Conservation (phyloP, 2,797 vertebrate genomes). For the Erethizon dorsatum region DNA sequence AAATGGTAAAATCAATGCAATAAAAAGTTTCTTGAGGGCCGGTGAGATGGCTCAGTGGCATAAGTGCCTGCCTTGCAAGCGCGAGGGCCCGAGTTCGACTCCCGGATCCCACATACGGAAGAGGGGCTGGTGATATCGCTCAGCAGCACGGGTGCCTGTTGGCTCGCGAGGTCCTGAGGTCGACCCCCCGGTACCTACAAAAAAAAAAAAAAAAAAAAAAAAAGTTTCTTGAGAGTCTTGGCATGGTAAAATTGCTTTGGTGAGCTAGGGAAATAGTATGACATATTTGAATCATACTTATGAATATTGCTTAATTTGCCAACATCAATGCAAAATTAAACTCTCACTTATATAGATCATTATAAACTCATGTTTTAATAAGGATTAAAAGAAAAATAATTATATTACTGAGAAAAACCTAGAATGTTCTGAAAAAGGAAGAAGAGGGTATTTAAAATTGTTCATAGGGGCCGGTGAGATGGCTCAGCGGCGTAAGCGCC, state of each 20-base stretch:
- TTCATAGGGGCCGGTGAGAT: too few relatives aligned
- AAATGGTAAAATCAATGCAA: not conserved
- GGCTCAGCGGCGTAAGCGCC: too few relatives aligned
- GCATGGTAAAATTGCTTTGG: not conserved
- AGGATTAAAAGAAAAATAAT: not conserved
- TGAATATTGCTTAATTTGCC: not conserved
- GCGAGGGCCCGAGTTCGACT: too few relatives aligned
- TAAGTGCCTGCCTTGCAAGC: too few relatives aligned
- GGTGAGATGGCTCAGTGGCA: too few relatives aligned
- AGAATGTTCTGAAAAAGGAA: not conserved
- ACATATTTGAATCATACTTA: not conserved
- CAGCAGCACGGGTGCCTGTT: too few relatives aligned
- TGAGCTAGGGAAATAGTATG: not conserved
- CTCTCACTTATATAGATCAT: not conserved
- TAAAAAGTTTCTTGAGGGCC: not conserved
- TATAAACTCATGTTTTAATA: constrained; percentile 9
- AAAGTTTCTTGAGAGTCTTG: not conserved
- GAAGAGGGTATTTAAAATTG: not conserved
- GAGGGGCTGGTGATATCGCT: too few relatives aligned
- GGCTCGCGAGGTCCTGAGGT: too few relatives aligned
- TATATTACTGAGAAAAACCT: not conserved
- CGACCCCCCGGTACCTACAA: too few relatives aligned
- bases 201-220: too few relatives aligned
- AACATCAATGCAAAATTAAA: not conserved
- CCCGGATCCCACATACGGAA: too few relatives aligned